Percentiles rank a stretch among this genome's conserved stretches.
phyloP scores from a whole-genome alignment of 2,888 invertebrate genomes.

The Heteromyza rotundicornis region DNA sequence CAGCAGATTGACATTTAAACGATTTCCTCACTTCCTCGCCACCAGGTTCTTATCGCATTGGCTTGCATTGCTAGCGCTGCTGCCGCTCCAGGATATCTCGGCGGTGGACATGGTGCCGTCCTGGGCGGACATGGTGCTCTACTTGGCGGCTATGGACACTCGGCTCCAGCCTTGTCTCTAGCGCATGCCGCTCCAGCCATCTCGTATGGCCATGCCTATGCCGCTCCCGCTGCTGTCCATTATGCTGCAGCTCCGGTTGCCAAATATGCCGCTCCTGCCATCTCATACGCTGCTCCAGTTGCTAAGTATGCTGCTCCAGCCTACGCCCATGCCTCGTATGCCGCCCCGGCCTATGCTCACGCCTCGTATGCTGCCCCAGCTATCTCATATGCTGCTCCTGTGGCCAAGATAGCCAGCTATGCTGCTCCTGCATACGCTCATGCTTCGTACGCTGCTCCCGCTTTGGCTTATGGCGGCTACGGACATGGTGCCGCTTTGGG shows the following conservation, averaged over 20 bases:
- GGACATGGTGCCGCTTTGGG: constrained; percentile 36
- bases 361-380: constrained; percentile 64
- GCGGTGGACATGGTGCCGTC: constrained; percentile 32
- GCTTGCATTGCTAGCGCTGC: constrained; percentile 51
- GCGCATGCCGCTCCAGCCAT: constrained; percentile 33
- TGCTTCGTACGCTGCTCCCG: constrained; percentile 64
- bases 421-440: constrained; percentile 63
- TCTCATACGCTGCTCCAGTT: constrained; percentile 42
- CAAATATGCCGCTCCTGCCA: constrained; percentile 40
- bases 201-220: constrained; percentile 28
- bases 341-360: constrained; percentile 30
- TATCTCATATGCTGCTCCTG: constrained; percentile 64
- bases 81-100: constrained; percentile 58
- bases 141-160: constrained; percentile 21
- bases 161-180: constrained; percentile 30
- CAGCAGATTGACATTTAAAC: too few relatives aligned
- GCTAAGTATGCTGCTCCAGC: constrained; percentile 39
- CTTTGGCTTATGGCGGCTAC: constrained; percentile 27
- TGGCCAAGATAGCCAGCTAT: constrained; percentile 59
- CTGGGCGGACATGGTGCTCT: constrained; percentile 20
- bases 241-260: constrained; percentile 33
- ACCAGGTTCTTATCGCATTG: constrained; percentile 46
- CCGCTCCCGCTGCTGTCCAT: constrained; percentile 36
- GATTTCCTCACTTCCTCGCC: constrained; percentile 7
- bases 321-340: constrained; percentile 27